Evolutionary conservation across 2,888 invertebrate genomes (phyloP).

Genomic region (Cerastis rubricosa): DNA sequence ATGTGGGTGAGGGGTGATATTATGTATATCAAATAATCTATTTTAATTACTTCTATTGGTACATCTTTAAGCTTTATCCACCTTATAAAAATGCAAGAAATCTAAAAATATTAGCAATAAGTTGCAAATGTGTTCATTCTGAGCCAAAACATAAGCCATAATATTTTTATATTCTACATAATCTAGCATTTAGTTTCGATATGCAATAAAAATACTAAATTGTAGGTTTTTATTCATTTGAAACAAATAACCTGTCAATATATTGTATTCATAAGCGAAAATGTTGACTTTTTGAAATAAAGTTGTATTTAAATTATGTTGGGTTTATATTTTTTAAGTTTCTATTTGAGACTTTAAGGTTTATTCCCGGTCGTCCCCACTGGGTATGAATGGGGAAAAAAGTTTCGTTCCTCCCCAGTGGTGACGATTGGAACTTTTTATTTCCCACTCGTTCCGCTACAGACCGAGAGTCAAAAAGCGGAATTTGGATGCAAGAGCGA

Average conservation of each 20-base stretch:
- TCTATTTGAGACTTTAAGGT: too few relatives aligned
- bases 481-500: too few relatives aligned
- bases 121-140: conserved; percentile 57
- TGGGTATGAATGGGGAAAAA: too few relatives aligned
- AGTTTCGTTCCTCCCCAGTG: too few relatives aligned
- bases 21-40: not conserved
- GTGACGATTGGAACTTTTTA: too few relatives aligned
- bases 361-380: too few relatives aligned
- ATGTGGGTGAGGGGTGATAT: not conserved
- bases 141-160: conserved; percentile 64
- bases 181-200: conserved; percentile 53
- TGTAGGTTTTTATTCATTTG: conserved; percentile 33
- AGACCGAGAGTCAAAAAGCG: too few relatives aligned
- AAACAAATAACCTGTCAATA: conserved; percentile 32
- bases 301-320: conserved; percentile 59
- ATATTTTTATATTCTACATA: conserved; percentile 59
- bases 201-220: conserved; percentile 54
- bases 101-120: conserved; percentile 47
- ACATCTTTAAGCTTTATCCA: conserved; percentile 1
- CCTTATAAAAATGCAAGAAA: conserved; percentile 11
- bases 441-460: too few relatives aligned
- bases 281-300: conserved; percentile 67
- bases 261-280: conserved; percentile 49
- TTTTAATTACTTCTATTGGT: conserved; percentile 3
- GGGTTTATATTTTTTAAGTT: too few relatives aligned